phyloP scores from a whole-genome alignment of 2,797 vertebrate genomes.

The Ctenosaura bakeri region DNA sequence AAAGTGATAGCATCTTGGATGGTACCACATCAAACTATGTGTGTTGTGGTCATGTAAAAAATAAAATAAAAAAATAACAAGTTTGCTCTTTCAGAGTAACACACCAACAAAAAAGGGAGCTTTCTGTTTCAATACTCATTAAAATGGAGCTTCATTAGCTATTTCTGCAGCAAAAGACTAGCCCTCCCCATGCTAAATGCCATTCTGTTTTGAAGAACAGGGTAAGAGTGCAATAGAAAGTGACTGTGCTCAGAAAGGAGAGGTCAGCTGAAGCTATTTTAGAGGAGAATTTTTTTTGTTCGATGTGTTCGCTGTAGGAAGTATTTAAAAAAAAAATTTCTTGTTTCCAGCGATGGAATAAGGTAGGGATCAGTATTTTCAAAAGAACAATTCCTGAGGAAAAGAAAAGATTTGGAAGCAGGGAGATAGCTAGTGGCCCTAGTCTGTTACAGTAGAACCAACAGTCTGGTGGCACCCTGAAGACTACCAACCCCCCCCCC shows the following conservation, averaged over 20 bases:
- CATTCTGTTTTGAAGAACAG: not conserved
- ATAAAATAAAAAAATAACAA: not conserved
- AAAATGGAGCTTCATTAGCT: constrained; percentile 23
- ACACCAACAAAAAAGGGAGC: not conserved
- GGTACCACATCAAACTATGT: not conserved
- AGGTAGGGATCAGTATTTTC: not conserved
- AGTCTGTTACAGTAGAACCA: not conserved
- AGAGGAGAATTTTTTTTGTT: not conserved
- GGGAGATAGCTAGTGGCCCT: too few relatives aligned
- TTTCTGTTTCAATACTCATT: constrained; percentile 14
- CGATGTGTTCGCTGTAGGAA: not conserved
- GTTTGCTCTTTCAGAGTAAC: not conserved
- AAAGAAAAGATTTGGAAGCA: not conserved
- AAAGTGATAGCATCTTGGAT: not conserved
- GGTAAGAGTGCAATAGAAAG: not conserved
- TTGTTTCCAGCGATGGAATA: constrained; percentile 9
- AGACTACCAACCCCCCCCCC: too few relatives aligned
- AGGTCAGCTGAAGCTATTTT: not conserved
- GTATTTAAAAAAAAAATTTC: too few relatives aligned
- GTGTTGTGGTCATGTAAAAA: not conserved
- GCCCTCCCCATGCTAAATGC: not conserved
- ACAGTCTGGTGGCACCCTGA: too few relatives aligned
- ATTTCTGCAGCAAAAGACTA: not conserved
- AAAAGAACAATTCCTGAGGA: not conserved
- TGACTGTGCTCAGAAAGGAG: not conserved